Conservation (phyloP, 2,113 vertebrate genomes). For the Anthoscopus minutus region DNA sequence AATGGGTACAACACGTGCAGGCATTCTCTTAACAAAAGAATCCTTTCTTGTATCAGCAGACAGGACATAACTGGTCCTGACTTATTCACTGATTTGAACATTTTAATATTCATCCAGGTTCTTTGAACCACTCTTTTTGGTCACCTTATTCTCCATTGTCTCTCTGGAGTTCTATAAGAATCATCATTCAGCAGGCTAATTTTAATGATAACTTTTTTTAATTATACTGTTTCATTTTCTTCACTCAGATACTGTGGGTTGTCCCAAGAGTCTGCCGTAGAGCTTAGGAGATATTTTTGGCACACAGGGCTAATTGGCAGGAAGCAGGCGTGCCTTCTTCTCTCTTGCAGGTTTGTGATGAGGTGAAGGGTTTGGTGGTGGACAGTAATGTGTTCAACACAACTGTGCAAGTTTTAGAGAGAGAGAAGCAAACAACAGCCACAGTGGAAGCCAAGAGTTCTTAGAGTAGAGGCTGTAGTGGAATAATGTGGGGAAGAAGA, state of each 20-base stretch:
- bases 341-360: not conserved
- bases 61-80: not conserved
- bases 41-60: not conserved
- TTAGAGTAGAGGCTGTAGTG: not conserved
- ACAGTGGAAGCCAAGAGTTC: not conserved
- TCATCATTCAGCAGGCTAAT: not conserved
- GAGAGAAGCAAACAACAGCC: not conserved
- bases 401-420: fast-evolving
- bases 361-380: not conserved
- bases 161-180: not conserved
- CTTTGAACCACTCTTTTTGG: not conserved
- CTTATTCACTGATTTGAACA: not conserved
- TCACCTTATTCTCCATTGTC: not conserved
- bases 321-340: not conserved
- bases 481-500: not conserved
- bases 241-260: not conserved
- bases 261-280: not conserved
- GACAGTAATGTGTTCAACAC: not conserved
- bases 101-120: not conserved
- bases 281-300: not conserved
- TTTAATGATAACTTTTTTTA: not conserved
- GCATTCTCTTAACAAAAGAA: not conserved
- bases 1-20: not conserved
- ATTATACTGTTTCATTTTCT: not conserved
- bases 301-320: not conserved